Conservation (phyloP, 2,888 invertebrate species). For the Pseudeuparius sepicola region DNA sequence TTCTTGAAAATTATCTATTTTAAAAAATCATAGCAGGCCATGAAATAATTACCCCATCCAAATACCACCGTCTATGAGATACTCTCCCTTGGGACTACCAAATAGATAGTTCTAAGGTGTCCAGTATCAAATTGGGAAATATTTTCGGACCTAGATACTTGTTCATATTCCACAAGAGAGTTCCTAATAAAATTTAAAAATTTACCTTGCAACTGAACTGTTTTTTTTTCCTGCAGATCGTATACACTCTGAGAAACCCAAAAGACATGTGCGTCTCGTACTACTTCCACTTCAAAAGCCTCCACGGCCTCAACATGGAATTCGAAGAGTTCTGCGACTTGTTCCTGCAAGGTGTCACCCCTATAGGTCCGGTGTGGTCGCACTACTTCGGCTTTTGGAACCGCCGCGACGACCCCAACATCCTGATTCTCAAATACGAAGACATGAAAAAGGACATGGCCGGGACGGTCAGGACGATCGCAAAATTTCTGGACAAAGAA, state of each 20-base stretch:
- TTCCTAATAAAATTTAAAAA: too few relatives aligned
- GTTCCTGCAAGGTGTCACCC: conserved; percentile 56
- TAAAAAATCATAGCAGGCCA: too few relatives aligned
- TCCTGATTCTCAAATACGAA: conserved; percentile 73
- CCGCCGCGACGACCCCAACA: conserved; percentile 55
- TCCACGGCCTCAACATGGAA: conserved; percentile 48
- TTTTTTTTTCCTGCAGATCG: conserved; percentile 46
- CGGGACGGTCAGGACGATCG: conserved; percentile 47
- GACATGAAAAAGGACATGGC: conserved; percentile 68
- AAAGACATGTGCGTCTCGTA: conserved; percentile 86
- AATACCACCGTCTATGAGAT: too few relatives aligned
- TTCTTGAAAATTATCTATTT: too few relatives aligned
- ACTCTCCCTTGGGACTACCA: too few relatives aligned
- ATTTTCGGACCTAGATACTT: too few relatives aligned
- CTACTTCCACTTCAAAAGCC: conserved; percentile 68
- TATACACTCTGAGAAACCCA: conserved; percentile 82
- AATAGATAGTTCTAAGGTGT: too few relatives aligned
- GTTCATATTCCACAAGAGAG: too few relatives aligned
- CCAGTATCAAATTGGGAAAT: too few relatives aligned
- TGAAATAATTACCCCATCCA: too few relatives aligned
- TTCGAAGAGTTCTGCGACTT: conserved; percentile 70
- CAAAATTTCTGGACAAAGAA: conserved; percentile 57
- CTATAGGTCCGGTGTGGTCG: conserved; percentile 54
- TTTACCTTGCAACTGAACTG: conserved; percentile 1
- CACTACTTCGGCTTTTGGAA: conserved; percentile 60